Evolutionary conservation across 2,113 vertebrate genomes (phyloP), one percentile per base, ranked within the genome.

Genomic region (Pelvicachromis taeniatus): DNA sequence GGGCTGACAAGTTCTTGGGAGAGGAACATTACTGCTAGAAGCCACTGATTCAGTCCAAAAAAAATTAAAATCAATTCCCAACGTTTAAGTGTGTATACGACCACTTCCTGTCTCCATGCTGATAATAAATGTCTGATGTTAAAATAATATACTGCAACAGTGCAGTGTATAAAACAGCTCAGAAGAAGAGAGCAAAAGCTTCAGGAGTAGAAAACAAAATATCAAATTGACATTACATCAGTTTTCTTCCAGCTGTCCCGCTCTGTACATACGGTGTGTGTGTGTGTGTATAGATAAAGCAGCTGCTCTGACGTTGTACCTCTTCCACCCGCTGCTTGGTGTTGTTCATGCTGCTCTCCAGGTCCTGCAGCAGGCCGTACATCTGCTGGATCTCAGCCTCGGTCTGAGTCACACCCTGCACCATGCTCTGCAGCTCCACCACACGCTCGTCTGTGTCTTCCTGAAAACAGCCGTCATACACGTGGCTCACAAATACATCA

Each of bases 371-470:
- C 35, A 96, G 91, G 68, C 86, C 90, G 77, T 58, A 83, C 33
- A 95, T 87, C 38, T 91, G 87, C 85, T 95, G 94, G 33, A 95
- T 86, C 78, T 96, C 95, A 0, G 87, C 87, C 68, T 96, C 94
- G 0, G 68, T 84, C 26, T 95, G 93, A 8, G 59, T 90, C 53
- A 90, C 63, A 3, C 21, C 84, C 89, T 96, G 95, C 52, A 95
- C 90, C 83, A 88, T 87, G 88, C 87, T 96, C 93, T 97, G 96
- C 33, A 94, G 84, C 87, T 96, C 96, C 89, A 96, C 95, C 80
- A 90, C 75, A 3, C 80, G 33, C 84, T 93, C 96, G 0, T 96
- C 95, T 0, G 90, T 79, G 26, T 88, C 83, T 68, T 92, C 88
- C 96, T 97, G 86, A 19, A 84, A 38, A 6, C 5, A 12, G 11